These are phyloP conservation scores for Equus quagga DNA, from an alignment of 2,113 vertebrate genomes.

Conservation along the genomic window DNA sequence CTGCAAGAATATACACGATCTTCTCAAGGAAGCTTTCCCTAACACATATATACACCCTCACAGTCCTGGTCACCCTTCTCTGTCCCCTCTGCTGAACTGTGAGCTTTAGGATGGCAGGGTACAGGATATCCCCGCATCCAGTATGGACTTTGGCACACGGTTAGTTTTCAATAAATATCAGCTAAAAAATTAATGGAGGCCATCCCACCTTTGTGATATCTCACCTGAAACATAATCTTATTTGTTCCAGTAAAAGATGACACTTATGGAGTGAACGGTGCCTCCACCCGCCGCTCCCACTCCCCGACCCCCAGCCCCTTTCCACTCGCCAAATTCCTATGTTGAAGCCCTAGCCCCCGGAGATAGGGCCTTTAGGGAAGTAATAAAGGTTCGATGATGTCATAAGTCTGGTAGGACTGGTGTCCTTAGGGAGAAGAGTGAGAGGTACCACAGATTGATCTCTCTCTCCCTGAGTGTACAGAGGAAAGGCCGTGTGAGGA, in stretches of 20 bases:
- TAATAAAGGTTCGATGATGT: neutral
- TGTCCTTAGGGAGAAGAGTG: neutral
- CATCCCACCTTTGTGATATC: neutral
- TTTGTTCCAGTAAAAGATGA: neutral
- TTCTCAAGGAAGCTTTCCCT: neutral
- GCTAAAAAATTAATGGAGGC: neutral
- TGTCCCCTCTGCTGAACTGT: neutral
- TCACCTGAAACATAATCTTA: neutral
- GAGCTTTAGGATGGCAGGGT: neutral
- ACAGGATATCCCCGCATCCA: neutral
- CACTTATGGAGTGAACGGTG: neutral
- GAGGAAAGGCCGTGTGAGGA: neutral
- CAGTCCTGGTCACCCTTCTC: neutral
- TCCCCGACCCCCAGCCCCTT: too few species aligned
- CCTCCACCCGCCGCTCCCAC: too few species aligned
- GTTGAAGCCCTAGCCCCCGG: neutral
- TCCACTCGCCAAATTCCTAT: neutral
- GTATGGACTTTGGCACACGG: neutral
- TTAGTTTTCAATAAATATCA: neutral
- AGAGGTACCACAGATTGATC: neutral
- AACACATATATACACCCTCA: neutral
- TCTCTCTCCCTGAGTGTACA: neutral
- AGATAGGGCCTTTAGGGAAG: conserved; percentile 9
- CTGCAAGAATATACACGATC: neutral
- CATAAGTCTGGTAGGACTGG: neutral